phyloP scores from a whole-genome alignment of 2,888 invertebrate species.

The Cantharis rustica region DNA sequence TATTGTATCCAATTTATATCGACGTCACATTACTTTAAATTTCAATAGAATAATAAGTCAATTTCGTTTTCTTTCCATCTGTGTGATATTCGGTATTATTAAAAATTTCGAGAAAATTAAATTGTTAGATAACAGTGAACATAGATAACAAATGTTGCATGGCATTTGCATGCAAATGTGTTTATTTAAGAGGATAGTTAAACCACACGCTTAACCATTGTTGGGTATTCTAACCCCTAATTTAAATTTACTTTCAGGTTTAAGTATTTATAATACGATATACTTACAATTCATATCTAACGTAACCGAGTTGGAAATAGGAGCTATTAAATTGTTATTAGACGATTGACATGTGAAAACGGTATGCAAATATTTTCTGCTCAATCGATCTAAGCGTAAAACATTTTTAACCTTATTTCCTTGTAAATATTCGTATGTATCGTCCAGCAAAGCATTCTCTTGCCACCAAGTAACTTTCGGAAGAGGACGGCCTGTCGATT shows the following conservation, averaged over 20 bases:
- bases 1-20: conserved; percentile 25
- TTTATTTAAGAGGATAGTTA: conserved; percentile 13
- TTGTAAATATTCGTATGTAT: conserved; percentile 67
- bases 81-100: background rate
- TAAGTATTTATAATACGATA: background rate
- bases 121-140: conserved; percentile 15
- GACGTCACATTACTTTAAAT: conserved; percentile 16
- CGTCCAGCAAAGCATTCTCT: conserved; percentile 70
- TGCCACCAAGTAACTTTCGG: conserved; percentile 79
- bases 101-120: conserved; percentile 6
- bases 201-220: conserved; percentile 12
- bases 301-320: conserved; percentile 67
- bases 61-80: background rate
- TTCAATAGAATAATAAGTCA: background rate
- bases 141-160: conserved; percentile 21
- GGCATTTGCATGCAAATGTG: conserved; percentile 23
- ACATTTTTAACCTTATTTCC: conserved; percentile 71
- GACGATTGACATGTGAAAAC: conserved; percentile 72
- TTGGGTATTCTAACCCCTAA: conserved; percentile 8
- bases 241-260: conserved; percentile 2
- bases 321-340: conserved; percentile 71
- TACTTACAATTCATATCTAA: conserved; percentile 75
- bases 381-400: conserved; percentile 67
- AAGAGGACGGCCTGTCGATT: conserved; percentile 68
- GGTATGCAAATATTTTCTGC: conserved; percentile 67